These are phyloP conservation scores for Neoaliturus tenellus DNA, from an alignment of 2,888 invertebrate species.

Conservation along the genomic window DNA sequence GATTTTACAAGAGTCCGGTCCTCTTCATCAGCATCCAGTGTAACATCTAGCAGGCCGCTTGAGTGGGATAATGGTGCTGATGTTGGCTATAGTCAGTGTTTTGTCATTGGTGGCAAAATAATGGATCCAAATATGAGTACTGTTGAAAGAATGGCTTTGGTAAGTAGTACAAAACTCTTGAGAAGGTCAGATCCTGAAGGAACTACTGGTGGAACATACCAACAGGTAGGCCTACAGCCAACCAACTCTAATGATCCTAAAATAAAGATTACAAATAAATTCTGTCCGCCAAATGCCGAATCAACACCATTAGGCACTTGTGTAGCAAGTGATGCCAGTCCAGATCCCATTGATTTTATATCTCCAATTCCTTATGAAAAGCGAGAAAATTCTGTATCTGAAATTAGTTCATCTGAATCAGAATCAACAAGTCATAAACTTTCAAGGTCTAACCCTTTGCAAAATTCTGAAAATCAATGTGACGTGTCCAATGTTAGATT, in stretches of 20 bases:
- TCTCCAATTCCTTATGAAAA: constrained; percentile 35
- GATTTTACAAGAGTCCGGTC: constrained; percentile 55
- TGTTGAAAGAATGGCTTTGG: constrained; percentile 78
- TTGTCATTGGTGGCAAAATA: constrained; percentile 26
- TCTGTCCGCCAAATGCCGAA: constrained; percentile 69
- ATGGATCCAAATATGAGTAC: constrained; percentile 74
- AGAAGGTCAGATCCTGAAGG: constrained; percentile 73
- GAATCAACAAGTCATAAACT: neutral
- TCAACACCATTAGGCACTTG: constrained; percentile 68
- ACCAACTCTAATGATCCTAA: neutral
- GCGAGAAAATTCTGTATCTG: neutral
- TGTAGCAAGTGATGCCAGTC: constrained; percentile 17
- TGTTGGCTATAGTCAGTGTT: constrained; percentile 80
- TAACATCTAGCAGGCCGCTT: constrained; percentile 83
- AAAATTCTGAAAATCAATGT: neutral
- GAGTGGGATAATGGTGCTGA: constrained; percentile 95
- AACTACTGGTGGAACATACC: constrained; percentile 66
- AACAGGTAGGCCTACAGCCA: constrained; percentile 6
- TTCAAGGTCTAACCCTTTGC: neutral
- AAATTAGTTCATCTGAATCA: neutral
- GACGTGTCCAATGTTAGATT: neutral
- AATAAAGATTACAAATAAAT: constrained; percentile 4
- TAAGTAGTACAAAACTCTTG: constrained; percentile 71
- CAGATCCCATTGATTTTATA: constrained; percentile 17
- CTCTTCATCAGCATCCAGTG: constrained; percentile 84